These are phyloP conservation scores for Lymantria monacha DNA, from an alignment of 2,888 invertebrate species.

Conservation along the genomic window DNA sequence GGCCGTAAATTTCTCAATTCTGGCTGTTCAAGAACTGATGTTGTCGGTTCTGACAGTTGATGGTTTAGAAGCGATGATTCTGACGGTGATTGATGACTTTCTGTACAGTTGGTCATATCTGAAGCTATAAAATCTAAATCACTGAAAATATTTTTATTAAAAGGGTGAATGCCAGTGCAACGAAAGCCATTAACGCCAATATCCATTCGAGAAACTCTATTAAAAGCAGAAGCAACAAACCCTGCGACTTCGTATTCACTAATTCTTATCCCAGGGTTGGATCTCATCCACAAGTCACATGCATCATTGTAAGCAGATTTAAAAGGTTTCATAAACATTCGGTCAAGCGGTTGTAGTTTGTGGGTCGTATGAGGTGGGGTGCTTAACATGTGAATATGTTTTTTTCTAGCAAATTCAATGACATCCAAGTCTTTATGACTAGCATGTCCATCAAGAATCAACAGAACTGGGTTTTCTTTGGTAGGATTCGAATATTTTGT, in stretches of 20 bases:
- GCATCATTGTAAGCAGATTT: background rate
- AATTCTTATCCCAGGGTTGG: background rate
- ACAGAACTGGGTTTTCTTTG: constrained; percentile 1
- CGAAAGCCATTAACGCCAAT: background rate
- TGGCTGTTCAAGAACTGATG: background rate
- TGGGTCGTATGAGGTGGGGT: constrained; percentile 19
- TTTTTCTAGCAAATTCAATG: constrained; percentile 20
- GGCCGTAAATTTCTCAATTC: background rate
- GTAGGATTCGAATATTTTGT: constrained; percentile 7
- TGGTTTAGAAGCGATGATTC: no score
- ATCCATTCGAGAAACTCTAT: background rate
- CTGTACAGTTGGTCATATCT: background rate
- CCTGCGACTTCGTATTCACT: background rate
- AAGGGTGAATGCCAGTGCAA: background rate
- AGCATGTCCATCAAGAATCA: constrained; percentile 12
- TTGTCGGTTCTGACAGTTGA: no score
- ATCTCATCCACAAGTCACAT: background rate
- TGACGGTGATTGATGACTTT: background rate
- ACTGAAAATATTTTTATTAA: background rate
- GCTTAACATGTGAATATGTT: constrained; percentile 32
- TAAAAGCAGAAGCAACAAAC: background rate
- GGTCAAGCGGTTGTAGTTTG: constrained; percentile 14
- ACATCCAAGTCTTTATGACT: constrained; percentile 16
- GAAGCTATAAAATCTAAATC: background rate
- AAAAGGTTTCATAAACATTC: background rate